Evolutionary conservation across 2,888 invertebrate genomes (phyloP).

Genomic region (Drosophila atripex): DNA sequence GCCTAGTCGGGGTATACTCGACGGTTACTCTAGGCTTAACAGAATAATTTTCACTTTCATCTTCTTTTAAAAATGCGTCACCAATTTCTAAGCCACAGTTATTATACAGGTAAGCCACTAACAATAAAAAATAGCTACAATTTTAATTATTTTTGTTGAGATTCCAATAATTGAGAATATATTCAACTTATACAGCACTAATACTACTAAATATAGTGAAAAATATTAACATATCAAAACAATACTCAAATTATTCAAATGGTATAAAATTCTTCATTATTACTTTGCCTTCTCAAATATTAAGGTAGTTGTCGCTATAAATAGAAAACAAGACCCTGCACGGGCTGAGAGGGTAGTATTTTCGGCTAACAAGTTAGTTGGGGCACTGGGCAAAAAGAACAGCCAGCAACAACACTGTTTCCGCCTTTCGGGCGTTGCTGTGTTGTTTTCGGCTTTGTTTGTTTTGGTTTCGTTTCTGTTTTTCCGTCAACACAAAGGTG

Average conservation of each 20-base stretch:
- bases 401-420: slow-evolving; percentile 66
- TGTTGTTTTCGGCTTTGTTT: slow-evolving; percentile 68
- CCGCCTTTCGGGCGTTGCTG: slow-evolving; percentile 45
- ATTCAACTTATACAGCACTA: too few species aligned
- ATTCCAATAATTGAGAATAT: too few species aligned
- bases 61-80: too few species aligned
- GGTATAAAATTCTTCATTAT: too few species aligned
- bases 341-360: slow-evolving; percentile 15
- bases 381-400: slow-evolving; percentile 26
- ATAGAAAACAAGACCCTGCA: slow-evolving; percentile 1
- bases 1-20: slow-evolving; percentile 6
- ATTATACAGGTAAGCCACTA: too few species aligned
- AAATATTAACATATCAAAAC: too few species aligned
- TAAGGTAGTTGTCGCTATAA: slow-evolving; percentile 21
- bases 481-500: slow-evolving; percentile 50
- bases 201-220: too few species aligned
- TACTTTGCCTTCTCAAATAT: not conserved
- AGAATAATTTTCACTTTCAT: not conserved
- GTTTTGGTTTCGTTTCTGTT: slow-evolving; percentile 51
- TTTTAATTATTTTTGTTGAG: too few species aligned
- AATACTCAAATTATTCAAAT: too few species aligned
- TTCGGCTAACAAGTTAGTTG: slow-evolving; percentile 23
- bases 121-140: too few species aligned
- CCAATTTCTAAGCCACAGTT: too few species aligned
- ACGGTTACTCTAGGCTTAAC: not conserved